A percentile compares a stretch with the other conserved stretches of the same genome.
phyloP scores from a whole-genome alignment of 2,113 vertebrate species.

The Dascyllus trimaculatus region DNA sequence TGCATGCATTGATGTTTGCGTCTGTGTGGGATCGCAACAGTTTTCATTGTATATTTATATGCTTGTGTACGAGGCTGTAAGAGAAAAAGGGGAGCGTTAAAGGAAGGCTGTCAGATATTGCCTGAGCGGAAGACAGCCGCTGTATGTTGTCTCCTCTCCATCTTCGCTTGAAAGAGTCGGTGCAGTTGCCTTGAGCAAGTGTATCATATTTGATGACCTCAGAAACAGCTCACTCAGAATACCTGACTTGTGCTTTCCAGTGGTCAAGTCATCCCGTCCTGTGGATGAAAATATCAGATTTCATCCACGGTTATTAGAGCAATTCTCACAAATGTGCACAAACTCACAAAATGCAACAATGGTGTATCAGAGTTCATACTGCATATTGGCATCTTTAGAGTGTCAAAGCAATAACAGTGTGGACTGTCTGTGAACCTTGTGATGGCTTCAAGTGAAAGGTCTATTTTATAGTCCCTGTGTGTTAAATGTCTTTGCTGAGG shows the following conservation, averaged over 20 bases:
- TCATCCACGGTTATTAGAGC: slow-evolving; percentile 7
- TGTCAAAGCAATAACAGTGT: slow-evolving; percentile 40
- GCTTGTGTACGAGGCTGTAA: slow-evolving; percentile 61
- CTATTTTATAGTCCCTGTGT: slow-evolving; percentile 46
- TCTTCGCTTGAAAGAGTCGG: slow-evolving; percentile 64
- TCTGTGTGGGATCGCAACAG: slow-evolving; percentile 72
- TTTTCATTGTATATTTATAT: slow-evolving; percentile 73
- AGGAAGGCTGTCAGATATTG: slow-evolving; percentile 65
- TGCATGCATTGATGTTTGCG: slow-evolving; percentile 70
- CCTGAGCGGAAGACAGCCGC: slow-evolving; percentile 41
- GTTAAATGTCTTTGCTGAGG: slow-evolving; percentile 64
- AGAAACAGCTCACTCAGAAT: slow-evolving; percentile 61
- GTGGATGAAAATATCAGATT: slow-evolving; percentile 46
- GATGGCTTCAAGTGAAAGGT: slow-evolving; percentile 55
- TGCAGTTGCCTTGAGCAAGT: slow-evolving; percentile 63
- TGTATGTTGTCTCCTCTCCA: slow-evolving; percentile 62
- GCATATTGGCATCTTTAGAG: slow-evolving; percentile 47
- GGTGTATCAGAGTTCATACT: slow-evolving; percentile 51
- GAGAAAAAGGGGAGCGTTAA: slow-evolving; percentile 61
- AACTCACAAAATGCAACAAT: slow-evolving; percentile 31
- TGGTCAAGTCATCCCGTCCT: slow-evolving; percentile 36
- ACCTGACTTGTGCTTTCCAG: slow-evolving; percentile 56
- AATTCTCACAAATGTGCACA: slow-evolving; percentile 31
- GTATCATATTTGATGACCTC: slow-evolving; percentile 74
- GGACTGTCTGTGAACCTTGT: slow-evolving; percentile 41